Evolutionary conservation across 2,888 invertebrate species (phyloP).

Genomic region (Aphidoletes aphidimyza): DNA sequence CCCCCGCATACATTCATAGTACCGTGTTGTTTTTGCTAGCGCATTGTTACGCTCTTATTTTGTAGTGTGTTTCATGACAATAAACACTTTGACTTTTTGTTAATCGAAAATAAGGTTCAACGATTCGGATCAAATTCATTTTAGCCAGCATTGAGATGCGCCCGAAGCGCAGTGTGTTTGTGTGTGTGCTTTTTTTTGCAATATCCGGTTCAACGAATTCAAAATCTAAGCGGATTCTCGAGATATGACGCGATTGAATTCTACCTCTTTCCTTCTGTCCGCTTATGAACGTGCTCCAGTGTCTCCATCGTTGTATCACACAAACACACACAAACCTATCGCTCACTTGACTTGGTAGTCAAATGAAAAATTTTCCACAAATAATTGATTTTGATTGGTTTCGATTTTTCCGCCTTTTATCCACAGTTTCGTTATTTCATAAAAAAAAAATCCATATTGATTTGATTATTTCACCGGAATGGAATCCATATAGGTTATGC

Average conservation of each 20-base stretch:
- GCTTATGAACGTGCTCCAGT: too few species aligned
- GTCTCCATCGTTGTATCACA: neutral
- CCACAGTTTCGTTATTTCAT: neutral
- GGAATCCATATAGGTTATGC: neutral
- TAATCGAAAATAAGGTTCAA: slow-evolving; percentile 36
- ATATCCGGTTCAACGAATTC: slow-evolving; percentile 37
- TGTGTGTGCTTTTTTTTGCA: neutral
- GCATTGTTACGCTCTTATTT: too few species aligned
- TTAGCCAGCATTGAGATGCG: too few species aligned
- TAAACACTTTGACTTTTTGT: neutral
- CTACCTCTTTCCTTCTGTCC: too few species aligned
- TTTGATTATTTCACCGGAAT: slow-evolving; percentile 16
- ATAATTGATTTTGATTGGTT: neutral
- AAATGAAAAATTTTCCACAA: neutral
- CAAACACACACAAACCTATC: neutral
- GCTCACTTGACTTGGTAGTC: neutral
- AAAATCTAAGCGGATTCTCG: neutral
- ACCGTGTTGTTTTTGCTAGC: too few species aligned
- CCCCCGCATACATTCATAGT: neutral
- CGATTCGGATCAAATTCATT: slow-evolving; percentile 38
- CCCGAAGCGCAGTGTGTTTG: too few species aligned
- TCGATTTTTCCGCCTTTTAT: neutral
- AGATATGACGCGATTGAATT: neutral
- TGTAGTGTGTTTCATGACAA: neutral
- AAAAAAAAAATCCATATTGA: neutral